Percentiles rank a stretch among this genome's conserved stretches.
phyloP scores from a whole-genome alignment of 2,888 invertebrate genomes.

The Coelinius sp. region DNA sequence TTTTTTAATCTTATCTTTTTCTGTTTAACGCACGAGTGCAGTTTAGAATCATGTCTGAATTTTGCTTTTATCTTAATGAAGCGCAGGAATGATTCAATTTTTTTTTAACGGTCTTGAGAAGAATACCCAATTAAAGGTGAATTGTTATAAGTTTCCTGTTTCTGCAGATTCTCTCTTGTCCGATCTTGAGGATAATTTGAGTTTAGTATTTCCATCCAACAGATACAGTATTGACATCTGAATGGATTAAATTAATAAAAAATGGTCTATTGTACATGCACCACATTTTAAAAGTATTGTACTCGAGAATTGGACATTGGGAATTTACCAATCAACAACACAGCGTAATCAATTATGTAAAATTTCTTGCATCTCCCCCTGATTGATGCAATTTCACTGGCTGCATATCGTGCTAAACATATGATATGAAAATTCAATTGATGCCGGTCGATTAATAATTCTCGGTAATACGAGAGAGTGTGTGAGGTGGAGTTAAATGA shows the following conservation, averaged over 20 bases:
- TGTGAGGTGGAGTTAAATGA: constrained; percentile 5
- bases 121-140: not conserved
- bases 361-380: constrained; percentile 24
- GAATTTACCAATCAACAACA: constrained; percentile 28
- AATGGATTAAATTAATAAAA: too few species aligned
- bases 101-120: not conserved
- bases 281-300: not conserved
- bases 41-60: not conserved
- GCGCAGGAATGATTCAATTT: not conserved
- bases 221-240: too few species aligned
- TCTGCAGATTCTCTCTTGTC: too few species aligned
- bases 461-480: not conserved
- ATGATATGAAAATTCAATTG: constrained; percentile 17
- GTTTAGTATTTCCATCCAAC: too few species aligned
- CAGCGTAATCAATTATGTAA: constrained; percentile 38
- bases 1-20: not conserved
- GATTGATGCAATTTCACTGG: constrained; percentile 28
- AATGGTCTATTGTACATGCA: too few species aligned
- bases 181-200: too few species aligned
- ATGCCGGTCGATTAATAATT: constrained; percentile 12
- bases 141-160: not conserved
- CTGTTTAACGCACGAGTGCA: not conserved
- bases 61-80: not conserved
- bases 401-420: not conserved
- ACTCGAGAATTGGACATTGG: constrained; percentile 17